These are phyloP conservation scores for Tinea trinotella DNA, from an alignment of 2,888 invertebrate species.

Conservation along the genomic window DNA sequence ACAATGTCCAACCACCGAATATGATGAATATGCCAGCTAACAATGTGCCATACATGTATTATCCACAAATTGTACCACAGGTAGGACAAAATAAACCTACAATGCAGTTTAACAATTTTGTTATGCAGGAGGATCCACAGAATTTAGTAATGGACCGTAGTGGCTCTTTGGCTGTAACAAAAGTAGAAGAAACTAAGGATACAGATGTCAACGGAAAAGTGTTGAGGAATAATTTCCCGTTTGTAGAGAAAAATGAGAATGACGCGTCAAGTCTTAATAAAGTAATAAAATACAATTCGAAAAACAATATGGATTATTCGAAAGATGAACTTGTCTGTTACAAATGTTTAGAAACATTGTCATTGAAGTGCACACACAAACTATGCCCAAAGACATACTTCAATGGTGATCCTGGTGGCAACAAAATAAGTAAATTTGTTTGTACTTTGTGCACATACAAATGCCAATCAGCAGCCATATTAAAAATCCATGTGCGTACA, in stretches of 20 bases:
- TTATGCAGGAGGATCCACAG: constrained; percentile 22
- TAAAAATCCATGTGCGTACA: constrained; percentile 63
- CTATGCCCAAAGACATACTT: constrained; percentile 29
- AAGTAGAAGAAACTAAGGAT: not conserved
- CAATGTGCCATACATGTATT: not conserved
- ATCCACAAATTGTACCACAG: no score
- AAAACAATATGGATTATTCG: no score
- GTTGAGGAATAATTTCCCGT: not conserved
- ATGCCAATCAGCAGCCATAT: constrained; percentile 65
- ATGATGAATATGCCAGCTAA: not conserved
- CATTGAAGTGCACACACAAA: no score
- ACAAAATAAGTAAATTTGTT: constrained; percentile 43
- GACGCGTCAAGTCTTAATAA: constrained; percentile 36
- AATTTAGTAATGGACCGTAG: constrained; percentile 2
- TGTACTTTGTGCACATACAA: constrained; percentile 58
- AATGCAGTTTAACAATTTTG: no score
- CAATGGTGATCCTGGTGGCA: constrained; percentile 32
- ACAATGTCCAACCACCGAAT: not conserved
- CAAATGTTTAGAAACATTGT: no score
- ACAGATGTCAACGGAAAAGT: not conserved
- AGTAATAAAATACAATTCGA: no score
- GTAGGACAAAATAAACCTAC: no score
- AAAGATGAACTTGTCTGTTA: constrained; percentile 52
- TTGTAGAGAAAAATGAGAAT: constrained; percentile 32
- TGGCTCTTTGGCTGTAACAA: not conserved